These are phyloP conservation scores for Drosophila sordidula DNA, from an alignment of 2,888 invertebrate species.

Conservation along the genomic window DNA sequence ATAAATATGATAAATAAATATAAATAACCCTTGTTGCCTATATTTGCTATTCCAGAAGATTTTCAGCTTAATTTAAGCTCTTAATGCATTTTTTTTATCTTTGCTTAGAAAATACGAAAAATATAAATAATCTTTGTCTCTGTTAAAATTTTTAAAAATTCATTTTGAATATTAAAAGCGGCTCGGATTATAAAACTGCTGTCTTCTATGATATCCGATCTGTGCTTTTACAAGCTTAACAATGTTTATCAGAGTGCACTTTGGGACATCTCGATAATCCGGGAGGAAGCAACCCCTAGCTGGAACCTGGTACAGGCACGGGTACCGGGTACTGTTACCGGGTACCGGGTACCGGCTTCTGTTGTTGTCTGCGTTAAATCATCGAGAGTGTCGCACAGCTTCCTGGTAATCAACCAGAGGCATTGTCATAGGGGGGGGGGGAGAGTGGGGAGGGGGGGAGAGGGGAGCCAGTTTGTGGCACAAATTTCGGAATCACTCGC, in stretches of 20 bases:
- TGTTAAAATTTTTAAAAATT: not conserved
- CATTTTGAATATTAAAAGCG: not conserved
- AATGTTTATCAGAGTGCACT: constrained; percentile 4
- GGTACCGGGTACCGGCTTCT: not conserved
- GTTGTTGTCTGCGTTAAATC: constrained; percentile 29
- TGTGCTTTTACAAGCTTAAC: not conserved
- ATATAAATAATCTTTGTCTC: too few relatives aligned
- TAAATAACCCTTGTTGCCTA: too few relatives aligned
- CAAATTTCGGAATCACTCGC: constrained; percentile 58
- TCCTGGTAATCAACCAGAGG: constrained; percentile 54
- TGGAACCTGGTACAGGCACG: not conserved
- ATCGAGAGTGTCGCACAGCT: constrained; percentile 42
- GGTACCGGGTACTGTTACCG: not conserved
- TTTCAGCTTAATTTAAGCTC: too few relatives aligned
- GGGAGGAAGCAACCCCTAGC: constrained; percentile 1
- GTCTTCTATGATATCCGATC: not conserved
- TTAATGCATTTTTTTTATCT: too few relatives aligned
- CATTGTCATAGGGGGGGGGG: constrained; percentile 7
- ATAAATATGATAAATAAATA: too few relatives aligned
- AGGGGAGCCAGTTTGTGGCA: constrained; percentile 23
- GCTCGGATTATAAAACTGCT: not conserved
- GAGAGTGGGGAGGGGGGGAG: constrained; percentile 4
- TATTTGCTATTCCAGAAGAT: too few relatives aligned
- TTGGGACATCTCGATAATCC: constrained; percentile 17
- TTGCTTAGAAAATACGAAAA: too few relatives aligned